Evolutionary conservation across 2,797 vertebrate genomes (phyloP).

Genomic region (Muscicapa striata): DNA sequence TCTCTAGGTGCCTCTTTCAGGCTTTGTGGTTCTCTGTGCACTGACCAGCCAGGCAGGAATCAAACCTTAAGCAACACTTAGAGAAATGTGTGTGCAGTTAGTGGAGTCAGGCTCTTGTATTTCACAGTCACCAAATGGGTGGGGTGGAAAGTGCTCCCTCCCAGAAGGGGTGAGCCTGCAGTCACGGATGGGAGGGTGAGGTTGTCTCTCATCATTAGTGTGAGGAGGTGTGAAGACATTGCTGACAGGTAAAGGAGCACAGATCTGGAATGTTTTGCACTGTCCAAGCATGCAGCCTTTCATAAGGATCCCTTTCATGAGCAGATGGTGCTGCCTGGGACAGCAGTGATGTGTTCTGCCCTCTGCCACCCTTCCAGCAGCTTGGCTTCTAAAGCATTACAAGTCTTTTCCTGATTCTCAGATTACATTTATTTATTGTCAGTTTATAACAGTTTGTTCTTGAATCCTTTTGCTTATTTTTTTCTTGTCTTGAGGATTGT

Average conservation of each 20-base stretch:
- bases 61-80: constrained; percentile 30
- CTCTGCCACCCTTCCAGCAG: background rate
- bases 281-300: background rate
- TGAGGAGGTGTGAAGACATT: background rate
- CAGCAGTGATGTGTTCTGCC: background rate
- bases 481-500: background rate
- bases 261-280: background rate
- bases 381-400: background rate
- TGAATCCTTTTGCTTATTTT: background rate
- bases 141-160: background rate
- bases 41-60: background rate
- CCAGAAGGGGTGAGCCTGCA: background rate
- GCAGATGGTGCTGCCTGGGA: background rate
- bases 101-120: background rate
- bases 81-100: constrained; percentile 9
- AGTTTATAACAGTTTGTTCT: background rate
- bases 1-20: constrained; percentile 22
- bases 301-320: background rate
- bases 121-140: background rate
- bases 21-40: background rate
- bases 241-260: constrained; percentile 24
- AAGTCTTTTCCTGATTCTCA: background rate
- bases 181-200: background rate
- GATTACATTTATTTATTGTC: background rate
- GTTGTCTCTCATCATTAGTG: background rate